A percentile compares a stretch with the other conserved stretches of the same genome.
These are phyloP conservation scores for Epinephelus coioides DNA, from an alignment of 2,797 vertebrate genomes.

Conservation along the genomic window DNA sequence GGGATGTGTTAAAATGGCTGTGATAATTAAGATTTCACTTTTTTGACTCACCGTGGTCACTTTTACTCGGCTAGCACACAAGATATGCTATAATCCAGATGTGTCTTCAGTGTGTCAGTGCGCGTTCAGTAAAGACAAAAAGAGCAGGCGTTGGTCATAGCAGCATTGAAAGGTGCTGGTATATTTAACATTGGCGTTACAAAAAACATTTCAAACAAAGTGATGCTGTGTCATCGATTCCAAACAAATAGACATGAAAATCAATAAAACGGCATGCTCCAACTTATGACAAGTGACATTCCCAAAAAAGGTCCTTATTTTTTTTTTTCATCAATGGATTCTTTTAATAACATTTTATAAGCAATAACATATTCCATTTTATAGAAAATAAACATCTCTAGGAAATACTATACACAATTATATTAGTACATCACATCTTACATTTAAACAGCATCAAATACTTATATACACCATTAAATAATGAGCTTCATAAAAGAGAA, in stretches of 20 bases:
- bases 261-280: constrained; percentile 80
- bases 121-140: constrained; percentile 73
- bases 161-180: constrained; percentile 87
- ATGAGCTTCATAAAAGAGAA: constrained; percentile 83
- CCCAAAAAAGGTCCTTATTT: constrained; percentile 80
- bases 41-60: not conserved
- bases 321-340: constrained; percentile 82
- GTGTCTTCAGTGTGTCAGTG: constrained; percentile 43
- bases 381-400: constrained; percentile 95
- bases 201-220: constrained; percentile 87
- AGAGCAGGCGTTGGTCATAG: constrained; percentile 77
- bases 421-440: constrained; percentile 93
- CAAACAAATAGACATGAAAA: constrained; percentile 83
- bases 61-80: not conserved
- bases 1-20: not conserved
- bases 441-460: constrained; percentile 92
- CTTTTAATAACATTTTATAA: constrained; percentile 91
- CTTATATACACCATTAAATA: constrained; percentile 91
- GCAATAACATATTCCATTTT: constrained; percentile 92
- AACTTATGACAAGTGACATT: constrained; percentile 84
- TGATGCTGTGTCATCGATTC: constrained; percentile 83
- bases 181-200: constrained; percentile 88
- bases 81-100: not conserved
- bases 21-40: not conserved
- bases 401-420: constrained; percentile 94